Percentiles rank a stretch among this genome's conserved stretches.
phyloP scores from a whole-genome alignment of 2,888 invertebrate species.

The Drosophila paramelanica region DNA sequence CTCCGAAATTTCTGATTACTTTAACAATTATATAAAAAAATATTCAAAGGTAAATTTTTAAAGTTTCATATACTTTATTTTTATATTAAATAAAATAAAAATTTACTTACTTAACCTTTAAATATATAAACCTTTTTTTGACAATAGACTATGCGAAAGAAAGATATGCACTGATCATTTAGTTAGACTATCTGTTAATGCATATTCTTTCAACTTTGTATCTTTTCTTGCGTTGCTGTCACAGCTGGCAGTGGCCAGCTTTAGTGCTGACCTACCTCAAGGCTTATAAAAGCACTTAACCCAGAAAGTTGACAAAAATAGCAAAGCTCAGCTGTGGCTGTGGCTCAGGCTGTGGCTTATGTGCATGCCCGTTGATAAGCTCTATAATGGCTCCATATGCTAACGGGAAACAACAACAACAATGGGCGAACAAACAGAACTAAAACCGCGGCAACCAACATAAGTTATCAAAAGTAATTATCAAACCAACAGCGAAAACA shows the following conservation, averaged over 20 bases:
- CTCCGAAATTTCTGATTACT: no score
- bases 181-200: conserved; percentile 6
- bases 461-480: conserved; percentile 78
- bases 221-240: not conserved
- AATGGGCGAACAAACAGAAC: conserved; percentile 30
- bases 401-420: conserved; percentile 24
- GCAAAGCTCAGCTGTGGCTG: conserved; percentile 29
- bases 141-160: not conserved
- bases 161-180: not conserved
- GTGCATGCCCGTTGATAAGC: conserved; percentile 63
- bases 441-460: conserved; percentile 52
- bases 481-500: conserved; percentile 53
- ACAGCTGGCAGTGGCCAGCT: conserved; percentile 20
- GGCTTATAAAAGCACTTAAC: conserved; percentile 55
- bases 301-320: conserved; percentile 35
- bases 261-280: conserved; percentile 50
- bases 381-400: conserved; percentile 67
- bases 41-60: no score
- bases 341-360: conserved; percentile 42
- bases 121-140: no score
- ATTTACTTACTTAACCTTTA: no score
- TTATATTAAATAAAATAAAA: no score
- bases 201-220: not conserved
- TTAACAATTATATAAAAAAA: no score
- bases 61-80: no score